Evolutionary conservation across 2,888 invertebrate genomes (phyloP).

Genomic region (Cerastis rubricosa): DNA sequence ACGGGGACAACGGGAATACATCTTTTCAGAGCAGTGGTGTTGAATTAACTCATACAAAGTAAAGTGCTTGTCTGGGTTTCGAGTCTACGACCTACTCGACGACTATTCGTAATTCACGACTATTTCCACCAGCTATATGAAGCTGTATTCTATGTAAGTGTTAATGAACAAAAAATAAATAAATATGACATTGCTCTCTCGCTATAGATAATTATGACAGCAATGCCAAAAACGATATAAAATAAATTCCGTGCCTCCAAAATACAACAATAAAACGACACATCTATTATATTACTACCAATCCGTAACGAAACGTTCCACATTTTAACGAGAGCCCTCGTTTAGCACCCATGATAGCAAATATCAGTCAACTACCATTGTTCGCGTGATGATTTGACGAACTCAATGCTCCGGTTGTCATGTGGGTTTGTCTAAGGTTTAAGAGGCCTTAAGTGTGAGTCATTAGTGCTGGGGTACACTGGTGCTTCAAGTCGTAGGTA

Average conservation of each 20-base stretch:
- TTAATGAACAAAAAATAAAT: no score
- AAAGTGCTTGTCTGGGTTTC: neutral
- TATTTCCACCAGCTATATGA: neutral
- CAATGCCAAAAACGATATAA: slow-evolving; percentile 1
- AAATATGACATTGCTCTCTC: no score
- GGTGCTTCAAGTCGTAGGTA: slow-evolving; percentile 2
- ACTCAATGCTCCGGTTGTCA: slow-evolving; percentile 71
- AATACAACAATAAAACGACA: slow-evolving; percentile 4
- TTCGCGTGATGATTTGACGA: slow-evolving; percentile 57
- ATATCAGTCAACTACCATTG: slow-evolving; percentile 54
- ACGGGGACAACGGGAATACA: no score
- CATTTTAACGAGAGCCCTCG: slow-evolving; percentile 27
- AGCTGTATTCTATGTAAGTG: no score
- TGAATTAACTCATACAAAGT: neutral
- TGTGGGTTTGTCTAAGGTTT: slow-evolving; percentile 56
- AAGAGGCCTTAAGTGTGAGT: slow-evolving; percentile 39
- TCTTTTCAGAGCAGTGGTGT: neutral
- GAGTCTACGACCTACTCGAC: neutral
- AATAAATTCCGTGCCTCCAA: neutral
- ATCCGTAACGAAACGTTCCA: slow-evolving; percentile 38
- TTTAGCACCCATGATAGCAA: slow-evolving; percentile 38
- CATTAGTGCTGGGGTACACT: slow-evolving; percentile 50
- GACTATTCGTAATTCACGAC: neutral
- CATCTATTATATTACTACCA: slow-evolving; percentile 1
- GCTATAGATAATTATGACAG: neutral